These are phyloP conservation scores for Holacanthus passer DNA, from an alignment of 2,113 vertebrate species.

Conservation along the genomic window DNA sequence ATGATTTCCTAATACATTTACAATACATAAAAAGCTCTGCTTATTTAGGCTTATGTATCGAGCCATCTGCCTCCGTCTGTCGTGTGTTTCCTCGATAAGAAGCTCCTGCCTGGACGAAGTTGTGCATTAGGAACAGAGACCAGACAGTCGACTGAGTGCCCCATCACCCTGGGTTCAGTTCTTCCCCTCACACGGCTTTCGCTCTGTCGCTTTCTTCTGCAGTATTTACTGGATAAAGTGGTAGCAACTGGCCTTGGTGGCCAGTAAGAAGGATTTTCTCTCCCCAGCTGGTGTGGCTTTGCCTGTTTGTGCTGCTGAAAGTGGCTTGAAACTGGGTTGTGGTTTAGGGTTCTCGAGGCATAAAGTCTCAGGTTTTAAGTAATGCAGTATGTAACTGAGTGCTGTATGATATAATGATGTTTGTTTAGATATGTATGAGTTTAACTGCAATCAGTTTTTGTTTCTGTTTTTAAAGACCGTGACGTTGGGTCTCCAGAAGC, in stretches of 20 bases:
- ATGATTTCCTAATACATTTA: slow-evolving; percentile 60
- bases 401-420: background rate
- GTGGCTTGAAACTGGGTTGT: slow-evolving; percentile 65
- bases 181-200: slow-evolving; percentile 49
- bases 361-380: slow-evolving; percentile 43
- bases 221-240: slow-evolving; percentile 74
- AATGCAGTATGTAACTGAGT: slow-evolving; percentile 3
- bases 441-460: background rate
- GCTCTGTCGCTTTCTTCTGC: slow-evolving; percentile 58
- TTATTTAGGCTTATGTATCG: slow-evolving; percentile 43
- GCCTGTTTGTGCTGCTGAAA: slow-evolving; percentile 50
- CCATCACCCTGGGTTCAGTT: slow-evolving; percentile 61
- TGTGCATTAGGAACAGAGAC: slow-evolving; percentile 51
- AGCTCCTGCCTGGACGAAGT: slow-evolving; percentile 52
- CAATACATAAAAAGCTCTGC: slow-evolving; percentile 50
- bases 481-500: slow-evolving; percentile 41
- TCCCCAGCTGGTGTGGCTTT: slow-evolving; percentile 70
- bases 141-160: slow-evolving; percentile 59
- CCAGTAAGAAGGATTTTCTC: slow-evolving; percentile 80
- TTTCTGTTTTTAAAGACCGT: slow-evolving; percentile 12
- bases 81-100: slow-evolving; percentile 25
- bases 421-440: slow-evolving; percentile 9
- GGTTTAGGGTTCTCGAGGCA: slow-evolving; percentile 24
- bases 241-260: slow-evolving; percentile 66
- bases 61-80: slow-evolving; percentile 28